Evolutionary conservation across 92 coral and sea anemone genomes (phyloP), one percentile per base, ranked within the genome.

Genomic region (Isaurus tuberculatus): DNA sequence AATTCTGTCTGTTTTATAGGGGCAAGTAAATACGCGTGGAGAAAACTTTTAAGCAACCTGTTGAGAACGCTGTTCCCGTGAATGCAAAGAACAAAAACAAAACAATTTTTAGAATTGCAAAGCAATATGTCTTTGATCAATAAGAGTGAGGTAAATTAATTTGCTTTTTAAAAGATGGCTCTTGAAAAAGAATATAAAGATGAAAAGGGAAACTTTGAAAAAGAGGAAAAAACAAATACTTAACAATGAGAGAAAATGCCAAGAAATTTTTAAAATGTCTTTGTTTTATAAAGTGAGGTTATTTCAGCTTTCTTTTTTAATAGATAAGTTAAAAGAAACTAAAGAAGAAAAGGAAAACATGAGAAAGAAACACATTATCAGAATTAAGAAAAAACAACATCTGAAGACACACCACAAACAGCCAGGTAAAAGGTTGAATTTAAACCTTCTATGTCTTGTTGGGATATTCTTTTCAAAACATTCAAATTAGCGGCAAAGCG

Each of bases 101-200:
- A 15, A 49, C 22, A 49, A 49, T 15, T 22, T 5, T 8, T 55
- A 55, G 63, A 55, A n/a, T 19, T 55, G 63, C 1, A 55, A 55
- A 55, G 63, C 26, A 26, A 22, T 19, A 8, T n/a, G 26, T 46
- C 53, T 46, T 46, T 46, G 11, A 3, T 5, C 53, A 7, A 15
- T 46, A 46, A 46, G 16, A 46, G 0, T 46, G 19, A 46, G 53
- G 53, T 10, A 46, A 11, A 19, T 2, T 46, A 46, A 11, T 46
- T 46, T 46, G n/a, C n/a, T n/a, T n/a, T n/a, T n/a, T n/a, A n/a
- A n/a, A n/a, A n/a, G n/a, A n/a, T n/a, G n/a, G n/a, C n/a, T n/a
- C n/a, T n/a, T n/a, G n/a, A n/a, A 61, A 27, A 64, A 28, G 32
- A 34, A 32, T 36, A 33, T 32, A 75, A 75, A 23, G 81, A 75